Percentiles rank a stretch among this genome's conserved stretches.
Evolutionary conservation across 2,113 vertebrate species (phyloP).

Genomic region (Willisornis vidua): DNA sequence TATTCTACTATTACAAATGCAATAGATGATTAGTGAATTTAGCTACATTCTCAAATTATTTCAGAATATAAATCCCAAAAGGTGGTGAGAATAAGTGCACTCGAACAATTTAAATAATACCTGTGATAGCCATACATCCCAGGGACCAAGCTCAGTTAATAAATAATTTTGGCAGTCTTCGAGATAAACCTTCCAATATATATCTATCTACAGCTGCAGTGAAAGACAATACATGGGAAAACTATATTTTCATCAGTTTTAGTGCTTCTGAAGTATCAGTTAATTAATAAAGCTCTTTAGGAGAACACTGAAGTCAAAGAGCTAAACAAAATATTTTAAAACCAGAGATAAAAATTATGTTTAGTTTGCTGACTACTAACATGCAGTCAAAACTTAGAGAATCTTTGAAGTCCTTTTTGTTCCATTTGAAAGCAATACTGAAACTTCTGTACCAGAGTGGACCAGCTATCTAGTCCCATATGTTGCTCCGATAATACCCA

Average conservation of each 20-base stretch:
- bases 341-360: not conserved
- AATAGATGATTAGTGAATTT: not conserved
- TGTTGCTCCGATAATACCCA: not conserved
- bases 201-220: not conserved
- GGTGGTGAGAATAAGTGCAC: not conserved
- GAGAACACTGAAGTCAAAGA: not conserved
- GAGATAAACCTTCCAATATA: not conserved
- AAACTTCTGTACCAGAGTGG: not conserved
- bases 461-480: not conserved
- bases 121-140: not conserved
- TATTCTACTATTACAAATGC: not conserved
- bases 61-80: not conserved
- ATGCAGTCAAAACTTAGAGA: not conserved
- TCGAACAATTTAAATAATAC: not conserved
- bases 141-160: not conserved
- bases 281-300: not conserved
- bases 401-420: not conserved
- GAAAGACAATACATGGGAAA: not conserved
- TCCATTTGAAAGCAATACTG: not conserved
- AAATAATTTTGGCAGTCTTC: not conserved
- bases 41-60: not conserved
- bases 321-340: not conserved
- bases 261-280: not conserved
- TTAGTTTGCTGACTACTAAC: not conserved
- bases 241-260: not conserved